A percentile compares a stretch with the other conserved stretches of the same genome.
phyloP scores from a whole-genome alignment of 2,888 invertebrate genomes.

The Trissolcus japonicus region DNA sequence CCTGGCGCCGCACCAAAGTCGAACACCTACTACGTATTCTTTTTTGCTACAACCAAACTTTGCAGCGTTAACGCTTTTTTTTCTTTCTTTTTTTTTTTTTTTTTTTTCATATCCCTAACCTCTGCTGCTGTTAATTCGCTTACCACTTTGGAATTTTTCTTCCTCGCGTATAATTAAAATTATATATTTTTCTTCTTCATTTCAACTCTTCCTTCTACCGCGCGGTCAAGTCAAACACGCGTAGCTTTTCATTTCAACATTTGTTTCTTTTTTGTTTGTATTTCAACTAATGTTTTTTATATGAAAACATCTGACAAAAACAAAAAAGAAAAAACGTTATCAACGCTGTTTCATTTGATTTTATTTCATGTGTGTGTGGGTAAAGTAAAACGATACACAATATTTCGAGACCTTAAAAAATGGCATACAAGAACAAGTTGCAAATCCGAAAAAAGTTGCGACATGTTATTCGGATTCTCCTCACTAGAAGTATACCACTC shows the following conservation, averaged over 20 bases:
- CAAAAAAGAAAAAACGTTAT: too few species aligned
- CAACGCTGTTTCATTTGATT: too few species aligned
- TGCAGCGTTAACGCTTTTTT: background rate
- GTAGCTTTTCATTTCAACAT: too few species aligned
- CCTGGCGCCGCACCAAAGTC: constrained; percentile 5
- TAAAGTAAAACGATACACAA: too few species aligned
- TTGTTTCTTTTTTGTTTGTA: background rate
- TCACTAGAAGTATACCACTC: constrained; percentile 43
- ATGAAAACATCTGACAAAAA: too few species aligned
- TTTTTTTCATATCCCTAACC: background rate
- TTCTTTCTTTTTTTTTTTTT: background rate
- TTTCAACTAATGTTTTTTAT: background rate
- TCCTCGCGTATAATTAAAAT: background rate
- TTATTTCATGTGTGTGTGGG: too few species aligned
- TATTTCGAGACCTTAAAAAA: too few species aligned
- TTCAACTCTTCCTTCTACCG: background rate
- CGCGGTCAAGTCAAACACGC: too few species aligned
- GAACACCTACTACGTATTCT: constrained; percentile 18
- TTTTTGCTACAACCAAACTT: constrained; percentile 1
- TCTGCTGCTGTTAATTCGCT: constrained; percentile 29
- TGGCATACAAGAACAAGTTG: too few species aligned
- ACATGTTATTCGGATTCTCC: constrained; percentile 27
- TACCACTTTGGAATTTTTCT: constrained; percentile 10
- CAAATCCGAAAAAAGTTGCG: constrained; percentile 24
- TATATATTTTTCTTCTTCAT: background rate